Evolutionary conservation across 2,113 vertebrate species (phyloP).

Genomic region (Nymphicus hollandicus): DNA sequence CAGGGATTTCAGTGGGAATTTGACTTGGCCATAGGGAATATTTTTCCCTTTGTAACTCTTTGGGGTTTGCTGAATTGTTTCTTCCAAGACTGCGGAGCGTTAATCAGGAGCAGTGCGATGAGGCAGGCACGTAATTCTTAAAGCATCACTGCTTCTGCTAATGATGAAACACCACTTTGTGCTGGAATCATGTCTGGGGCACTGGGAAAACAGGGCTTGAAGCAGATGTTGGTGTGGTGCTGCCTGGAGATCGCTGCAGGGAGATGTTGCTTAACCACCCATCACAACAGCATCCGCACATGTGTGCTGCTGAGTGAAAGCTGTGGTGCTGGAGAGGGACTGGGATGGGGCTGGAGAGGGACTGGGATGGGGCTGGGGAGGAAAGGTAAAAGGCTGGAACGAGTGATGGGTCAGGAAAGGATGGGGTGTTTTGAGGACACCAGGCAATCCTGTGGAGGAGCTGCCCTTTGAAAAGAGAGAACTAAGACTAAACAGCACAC

Average conservation of each 20-base stretch:
- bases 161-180: background rate
- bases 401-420: background rate
- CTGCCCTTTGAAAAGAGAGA: background rate
- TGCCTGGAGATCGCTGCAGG: background rate
- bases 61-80: background rate
- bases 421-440: background rate
- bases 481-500: background rate
- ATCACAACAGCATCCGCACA: background rate
- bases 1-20: background rate
- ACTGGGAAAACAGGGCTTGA: background rate
- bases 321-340: background rate
- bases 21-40: background rate
- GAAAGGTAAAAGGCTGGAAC: background rate
- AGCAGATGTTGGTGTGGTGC: background rate
- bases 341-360: background rate
- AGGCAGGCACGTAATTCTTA: background rate
- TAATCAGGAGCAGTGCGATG: background rate
- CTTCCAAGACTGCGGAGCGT: background rate
- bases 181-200: conserved; percentile 1
- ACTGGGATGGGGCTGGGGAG: background rate
- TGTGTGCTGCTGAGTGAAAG: rapidly evolving
- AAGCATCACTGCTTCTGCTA: background rate
- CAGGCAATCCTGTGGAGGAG: background rate
- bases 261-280: background rate
- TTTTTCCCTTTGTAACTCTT: background rate